These are phyloP conservation scores for Tyria jacobaeae DNA, from an alignment of 2,888 invertebrate species.

Conservation along the genomic window DNA sequence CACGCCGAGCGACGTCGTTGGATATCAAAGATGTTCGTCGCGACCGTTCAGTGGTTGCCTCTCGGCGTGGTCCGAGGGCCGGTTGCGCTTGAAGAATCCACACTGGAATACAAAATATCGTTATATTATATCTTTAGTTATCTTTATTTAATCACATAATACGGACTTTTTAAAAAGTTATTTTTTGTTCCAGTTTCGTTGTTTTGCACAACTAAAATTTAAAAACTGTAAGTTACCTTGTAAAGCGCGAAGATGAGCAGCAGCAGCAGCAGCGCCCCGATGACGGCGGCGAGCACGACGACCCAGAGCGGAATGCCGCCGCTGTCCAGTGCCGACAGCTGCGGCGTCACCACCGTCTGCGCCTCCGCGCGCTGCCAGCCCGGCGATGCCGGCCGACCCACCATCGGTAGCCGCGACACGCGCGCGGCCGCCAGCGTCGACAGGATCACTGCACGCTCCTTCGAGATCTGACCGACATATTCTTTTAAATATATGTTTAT, in stretches of 20 bases:
- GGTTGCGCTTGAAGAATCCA: constrained; percentile 97
- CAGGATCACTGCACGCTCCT: constrained; percentile 87
- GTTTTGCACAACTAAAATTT: no score
- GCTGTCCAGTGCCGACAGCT: constrained; percentile 88
- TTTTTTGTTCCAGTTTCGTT: no score
- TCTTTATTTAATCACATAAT: no score
- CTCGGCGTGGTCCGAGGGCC: constrained; percentile 93
- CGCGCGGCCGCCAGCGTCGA: constrained; percentile 92
- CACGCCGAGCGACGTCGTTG: constrained; percentile 67
- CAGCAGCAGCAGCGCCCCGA: constrained; percentile 92
- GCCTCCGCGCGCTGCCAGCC: constrained; percentile 89
- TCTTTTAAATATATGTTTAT: no score
- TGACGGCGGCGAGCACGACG: constrained; percentile 93
- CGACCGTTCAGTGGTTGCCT: constrained; percentile 94
- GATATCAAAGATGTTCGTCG: constrained; percentile 91
- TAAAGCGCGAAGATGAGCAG: constrained; percentile 92
- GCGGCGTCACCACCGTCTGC: constrained; percentile 90
- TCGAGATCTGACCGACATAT: constrained; percentile 80
- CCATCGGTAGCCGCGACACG: constrained; percentile 91
- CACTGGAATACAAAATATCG: constrained; percentile 86
- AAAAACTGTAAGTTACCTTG: constrained; percentile 87
- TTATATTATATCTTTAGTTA: not conserved
- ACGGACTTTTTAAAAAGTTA: no score
- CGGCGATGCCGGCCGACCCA: constrained; percentile 85
- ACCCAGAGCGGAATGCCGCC: constrained; percentile 94